phyloP scores from a whole-genome alignment of 2,113 vertebrate genomes.

The Erinaceus europaeus region DNA sequence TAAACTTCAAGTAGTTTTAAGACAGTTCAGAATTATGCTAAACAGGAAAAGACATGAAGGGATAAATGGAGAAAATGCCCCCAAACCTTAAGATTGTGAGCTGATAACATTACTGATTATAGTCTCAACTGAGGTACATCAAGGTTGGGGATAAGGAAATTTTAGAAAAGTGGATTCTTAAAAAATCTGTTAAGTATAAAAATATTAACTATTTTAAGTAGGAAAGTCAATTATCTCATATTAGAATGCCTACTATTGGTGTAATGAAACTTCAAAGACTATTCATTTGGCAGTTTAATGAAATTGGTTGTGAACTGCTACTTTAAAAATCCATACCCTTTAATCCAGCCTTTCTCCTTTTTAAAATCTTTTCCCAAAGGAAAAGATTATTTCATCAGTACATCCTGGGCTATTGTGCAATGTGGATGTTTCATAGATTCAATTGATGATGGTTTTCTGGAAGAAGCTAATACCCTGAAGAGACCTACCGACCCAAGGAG shows the following conservation, averaged over 20 bases:
- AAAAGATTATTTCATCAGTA: background rate
- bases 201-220: background rate
- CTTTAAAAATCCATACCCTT: background rate
- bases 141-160: background rate
- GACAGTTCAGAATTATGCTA: background rate
- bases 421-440: background rate
- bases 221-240: background rate
- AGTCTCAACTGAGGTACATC: background rate
- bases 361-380: background rate
- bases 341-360: background rate
- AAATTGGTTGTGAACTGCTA: background rate
- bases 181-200: background rate
- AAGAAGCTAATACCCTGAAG: background rate
- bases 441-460: background rate
- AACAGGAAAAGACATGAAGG: background rate
- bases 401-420: background rate
- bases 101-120: background rate
- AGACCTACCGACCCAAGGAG: background rate
- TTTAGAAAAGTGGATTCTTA: background rate
- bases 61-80: background rate
- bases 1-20: background rate
- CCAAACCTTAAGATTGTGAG: too few relatives aligned
- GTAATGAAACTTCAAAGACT: background rate
- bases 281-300: background rate
- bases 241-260: background rate